Evolutionary conservation across 2,888 invertebrate genomes (phyloP).

Genomic region (Melangyna quadrimaculata): DNA sequence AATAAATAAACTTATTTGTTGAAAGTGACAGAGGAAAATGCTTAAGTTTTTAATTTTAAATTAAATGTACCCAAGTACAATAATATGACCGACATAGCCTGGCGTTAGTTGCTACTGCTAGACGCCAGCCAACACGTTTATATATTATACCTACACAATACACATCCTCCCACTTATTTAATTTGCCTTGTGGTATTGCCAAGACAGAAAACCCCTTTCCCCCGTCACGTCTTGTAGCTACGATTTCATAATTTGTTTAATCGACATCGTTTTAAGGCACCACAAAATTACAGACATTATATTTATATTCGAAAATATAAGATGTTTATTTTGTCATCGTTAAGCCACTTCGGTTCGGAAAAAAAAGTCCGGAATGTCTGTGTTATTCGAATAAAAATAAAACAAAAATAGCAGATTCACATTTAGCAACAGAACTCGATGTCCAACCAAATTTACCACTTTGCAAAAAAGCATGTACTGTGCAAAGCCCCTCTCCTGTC

Average conservation of each 20-base stretch:
- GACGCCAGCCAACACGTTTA: not conserved
- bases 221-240: not conserved
- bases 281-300: constrained; percentile 10
- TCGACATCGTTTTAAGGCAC: constrained; percentile 27
- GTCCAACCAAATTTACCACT: constrained; percentile 22
- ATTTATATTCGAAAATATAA: constrained; percentile 15
- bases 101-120: constrained; percentile 21
- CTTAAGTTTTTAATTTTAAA: constrained; percentile 18
- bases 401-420: constrained; percentile 25
- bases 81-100: constrained; percentile 20
- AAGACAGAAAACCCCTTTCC: not conserved
- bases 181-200: constrained; percentile 5
- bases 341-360: not conserved
- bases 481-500: not conserved
- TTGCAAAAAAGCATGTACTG: not conserved
- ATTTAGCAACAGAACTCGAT: constrained; percentile 41
- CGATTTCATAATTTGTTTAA: constrained; percentile 63
- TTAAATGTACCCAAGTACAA: constrained; percentile 20
- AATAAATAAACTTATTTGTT: constrained; percentile 25
- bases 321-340: constrained; percentile 57
- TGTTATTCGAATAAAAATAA: constrained; percentile 57
- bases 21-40: constrained; percentile 39
- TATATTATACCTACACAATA: not conserved
- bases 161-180: constrained; percentile 39
- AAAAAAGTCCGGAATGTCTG: constrained; percentile 57